Percentiles rank a stretch among this genome's conserved stretches.
Conservation (phyloP, 64 coral and sea anemone genomes). For the Pachyseris speciosa region DNA sequence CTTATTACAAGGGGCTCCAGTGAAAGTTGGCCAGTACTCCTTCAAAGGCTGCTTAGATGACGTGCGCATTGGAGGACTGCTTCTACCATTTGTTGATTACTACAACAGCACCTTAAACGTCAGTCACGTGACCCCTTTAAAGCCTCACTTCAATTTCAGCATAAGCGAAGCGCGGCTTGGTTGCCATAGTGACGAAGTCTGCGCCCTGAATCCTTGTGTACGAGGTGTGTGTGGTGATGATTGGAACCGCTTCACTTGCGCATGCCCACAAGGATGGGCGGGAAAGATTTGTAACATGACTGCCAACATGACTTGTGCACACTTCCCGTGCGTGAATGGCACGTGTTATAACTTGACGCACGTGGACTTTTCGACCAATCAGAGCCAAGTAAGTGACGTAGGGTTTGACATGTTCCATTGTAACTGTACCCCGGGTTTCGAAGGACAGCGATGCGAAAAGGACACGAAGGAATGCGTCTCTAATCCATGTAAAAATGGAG, state of each 20-base stretch:
- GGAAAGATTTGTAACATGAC: conserved; percentile 76
- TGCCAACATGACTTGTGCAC: conserved; percentile 92
- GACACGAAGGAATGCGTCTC: conserved; percentile 81
- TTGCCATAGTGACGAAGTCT: conserved; percentile 87
- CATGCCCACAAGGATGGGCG: conserved; percentile 77
- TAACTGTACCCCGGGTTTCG: conserved; percentile 75
- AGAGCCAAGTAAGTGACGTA: conserved; percentile 74
- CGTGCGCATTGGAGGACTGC: conserved; percentile 75
- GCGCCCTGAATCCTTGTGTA: conserved; percentile 66
- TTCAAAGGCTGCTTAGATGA: conserved; percentile 87
- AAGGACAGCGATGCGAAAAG: conserved; percentile 77
- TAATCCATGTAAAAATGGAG: conserved; percentile 72
- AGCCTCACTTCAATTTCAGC: conserved; percentile 75
- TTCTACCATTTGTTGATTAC: conserved; percentile 83
- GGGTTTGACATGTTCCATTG: conserved; percentile 87
- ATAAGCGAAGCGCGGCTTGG: conserved; percentile 8
- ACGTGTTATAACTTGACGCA: conserved; percentile 70
- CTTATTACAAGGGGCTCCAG: conserved; percentile 52
- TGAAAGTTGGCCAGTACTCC: conserved; percentile 44
- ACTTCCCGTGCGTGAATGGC: conserved; percentile 81
- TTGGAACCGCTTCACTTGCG: conserved; percentile 78
- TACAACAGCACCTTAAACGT: conserved; percentile 82
- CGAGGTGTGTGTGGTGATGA: conserved; percentile 72
- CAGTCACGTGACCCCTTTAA: conserved; percentile 77
- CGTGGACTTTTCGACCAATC: conserved; percentile 21